Conservation (phyloP, 2,797 vertebrate species). For the Chaetophractus vellerosus region DNA sequence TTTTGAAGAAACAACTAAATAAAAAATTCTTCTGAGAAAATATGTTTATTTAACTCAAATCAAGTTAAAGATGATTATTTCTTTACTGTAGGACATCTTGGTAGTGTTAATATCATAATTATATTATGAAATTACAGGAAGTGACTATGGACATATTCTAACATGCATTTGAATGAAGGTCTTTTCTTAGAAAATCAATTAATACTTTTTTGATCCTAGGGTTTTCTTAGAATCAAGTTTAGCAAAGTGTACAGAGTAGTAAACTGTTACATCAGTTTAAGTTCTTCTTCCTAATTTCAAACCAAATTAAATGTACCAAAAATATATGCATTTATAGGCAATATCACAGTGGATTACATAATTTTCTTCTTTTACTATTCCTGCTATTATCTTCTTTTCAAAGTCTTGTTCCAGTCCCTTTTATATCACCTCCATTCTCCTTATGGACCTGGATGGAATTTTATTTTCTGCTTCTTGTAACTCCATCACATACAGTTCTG, state of each 20-base stretch:
- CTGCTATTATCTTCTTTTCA: background rate
- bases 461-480: background rate
- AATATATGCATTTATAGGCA: background rate
- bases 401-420: background rate
- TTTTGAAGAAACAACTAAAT: background rate
- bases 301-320: background rate
- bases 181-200: background rate
- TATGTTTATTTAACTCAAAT: constrained; percentile 26
- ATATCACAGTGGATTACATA: background rate
- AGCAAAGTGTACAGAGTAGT: constrained; percentile 1
- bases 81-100: background rate
- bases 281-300: constrained; percentile 5
- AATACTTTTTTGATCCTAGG: background rate
- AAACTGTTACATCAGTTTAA: background rate
- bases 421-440: background rate
- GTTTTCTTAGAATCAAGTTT: constrained; percentile 18
- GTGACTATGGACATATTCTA: constrained; percentile 8
- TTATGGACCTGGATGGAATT: background rate
- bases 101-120: constrained; percentile 21
- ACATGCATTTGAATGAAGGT: background rate
- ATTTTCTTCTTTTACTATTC: background rate
- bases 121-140: background rate
- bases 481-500: background rate
- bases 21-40: background rate
- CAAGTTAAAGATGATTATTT: constrained; percentile 35